Percentiles rank a stretch among this genome's conserved stretches.
Conservation (phyloP, 2,888 invertebrate genomes). For the Cyrtodaria siliqua region DNA sequence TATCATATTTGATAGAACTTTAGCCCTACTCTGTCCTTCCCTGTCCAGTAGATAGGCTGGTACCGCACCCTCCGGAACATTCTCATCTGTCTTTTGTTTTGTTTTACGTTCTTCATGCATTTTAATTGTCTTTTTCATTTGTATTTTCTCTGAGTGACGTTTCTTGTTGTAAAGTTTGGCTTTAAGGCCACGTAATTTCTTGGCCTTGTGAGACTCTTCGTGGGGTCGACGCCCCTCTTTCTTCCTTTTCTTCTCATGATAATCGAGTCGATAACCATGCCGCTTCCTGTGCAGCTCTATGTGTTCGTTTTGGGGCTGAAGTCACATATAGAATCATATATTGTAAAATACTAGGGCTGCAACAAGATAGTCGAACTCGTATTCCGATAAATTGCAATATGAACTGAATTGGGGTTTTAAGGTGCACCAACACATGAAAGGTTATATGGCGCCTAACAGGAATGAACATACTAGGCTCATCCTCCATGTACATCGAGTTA, state of each 20-base stretch:
- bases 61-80: slow-evolving; percentile 94
- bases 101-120: slow-evolving; percentile 98
- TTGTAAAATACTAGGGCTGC: slow-evolving; percentile 1
- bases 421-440: neutral
- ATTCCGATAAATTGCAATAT: neutral
- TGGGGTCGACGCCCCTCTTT: slow-evolving; percentile 97
- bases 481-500: too few species aligned
- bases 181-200: slow-evolving; percentile 96
- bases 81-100: slow-evolving; percentile 90
- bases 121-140: slow-evolving; percentile 99
- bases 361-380: neutral
- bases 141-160: slow-evolving; percentile 98
- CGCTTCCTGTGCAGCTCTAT: slow-evolving; percentile 99
- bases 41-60: slow-evolving; percentile 99
- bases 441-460: neutral
- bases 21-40: slow-evolving; percentile 96
- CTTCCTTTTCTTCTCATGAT: slow-evolving; percentile 98
- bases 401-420: neutral
- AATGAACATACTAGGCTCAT: too few species aligned
- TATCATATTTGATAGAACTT: slow-evolving; percentile 99
- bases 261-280: slow-evolving; percentile 97
- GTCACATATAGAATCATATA: slow-evolving; percentile 28
- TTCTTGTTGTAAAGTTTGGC: slow-evolving; percentile 99
- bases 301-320: slow-evolving; percentile 96
- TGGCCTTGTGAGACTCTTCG: slow-evolving; percentile 95